Conservation (phyloP, 2,797 vertebrate genomes). For the Parambassis ranga region DNA sequence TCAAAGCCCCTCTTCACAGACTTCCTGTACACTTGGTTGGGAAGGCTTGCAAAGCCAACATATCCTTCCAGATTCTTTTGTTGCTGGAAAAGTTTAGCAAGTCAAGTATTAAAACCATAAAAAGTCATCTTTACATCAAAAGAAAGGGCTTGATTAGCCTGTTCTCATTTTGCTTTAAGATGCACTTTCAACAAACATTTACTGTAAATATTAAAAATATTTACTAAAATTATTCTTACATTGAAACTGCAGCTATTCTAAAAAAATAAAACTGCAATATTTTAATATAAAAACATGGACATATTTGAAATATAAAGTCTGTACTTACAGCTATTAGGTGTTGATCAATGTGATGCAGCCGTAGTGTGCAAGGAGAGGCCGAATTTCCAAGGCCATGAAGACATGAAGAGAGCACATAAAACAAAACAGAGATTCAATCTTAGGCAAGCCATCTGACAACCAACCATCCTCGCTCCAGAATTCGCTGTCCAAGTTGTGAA, state of each 20-base stretch:
- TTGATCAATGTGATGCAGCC: conserved; percentile 6
- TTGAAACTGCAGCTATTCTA: too few species aligned
- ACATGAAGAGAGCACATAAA: conserved; percentile 1
- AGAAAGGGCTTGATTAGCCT: neutral
- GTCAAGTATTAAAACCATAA: conserved; percentile 13
- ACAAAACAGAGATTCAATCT: conserved; percentile 39
- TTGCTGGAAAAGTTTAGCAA: conserved; percentile 80
- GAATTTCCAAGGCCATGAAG: conserved; percentile 28
- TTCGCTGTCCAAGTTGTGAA: conserved; percentile 21
- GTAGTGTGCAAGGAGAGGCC: conserved; percentile 16
- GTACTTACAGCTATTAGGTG: conserved; percentile 80
- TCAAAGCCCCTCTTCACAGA: conserved; percentile 99
- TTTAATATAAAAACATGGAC: too few species aligned
- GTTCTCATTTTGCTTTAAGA: neutral
- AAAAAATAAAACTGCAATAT: too few species aligned
- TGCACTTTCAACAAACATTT: too few species aligned
- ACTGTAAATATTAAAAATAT: neutral
- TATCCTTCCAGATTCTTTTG: conserved; percentile 99
- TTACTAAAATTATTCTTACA: neutral
- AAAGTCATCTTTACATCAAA: neutral
- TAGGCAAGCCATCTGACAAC: conserved; percentile 38
- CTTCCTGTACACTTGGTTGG: conserved; percentile 99
- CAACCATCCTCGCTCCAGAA: conserved; percentile 22
- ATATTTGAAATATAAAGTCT: neutral
- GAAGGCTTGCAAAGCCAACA: conserved; percentile 98